Evolutionary conservation across 2,113 vertebrate genomes (phyloP), one percentile per base, ranked within the genome.

Genomic region (Ornithorhynchus anatinus): DNA sequence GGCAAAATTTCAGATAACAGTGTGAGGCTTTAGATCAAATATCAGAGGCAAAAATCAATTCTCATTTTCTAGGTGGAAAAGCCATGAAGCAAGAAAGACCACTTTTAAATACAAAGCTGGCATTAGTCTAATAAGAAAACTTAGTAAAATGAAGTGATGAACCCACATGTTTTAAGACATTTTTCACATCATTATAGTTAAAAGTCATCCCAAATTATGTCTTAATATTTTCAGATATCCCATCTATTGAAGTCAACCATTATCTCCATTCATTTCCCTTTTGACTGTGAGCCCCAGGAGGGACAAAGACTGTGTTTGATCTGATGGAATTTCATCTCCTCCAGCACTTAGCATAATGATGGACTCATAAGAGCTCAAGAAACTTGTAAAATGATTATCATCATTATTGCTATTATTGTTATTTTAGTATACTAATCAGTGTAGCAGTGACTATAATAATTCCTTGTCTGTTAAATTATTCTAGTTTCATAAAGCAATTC

Each of bases 61-160:
- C 11, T 59, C 20, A 52, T 66, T 69, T 59, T 38, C 75, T 72
- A 58, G 62, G 57, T 20, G 64, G 63, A 77, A 78, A 76, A 74
- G 8, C 2, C 48, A 59, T 36, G 54, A 7, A 32, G 20, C 37
- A 51, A 71, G 45, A 14, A 71, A 13, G 25, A 4, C 4, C 29
- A 66, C 25, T 11, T 43, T 66, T 57, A 85, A 72, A 72, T 79
- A 54, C 7, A 62, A n/a, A 66, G 13, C 19, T 44, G 66, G 32
- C 36, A 70, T 42, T 7, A 1, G 1, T 29, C 11, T 38, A 68
- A 37, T 31, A 42, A 63, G 31, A 80, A 66, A 25, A 1, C 0
- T 50, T 61, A 35, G 42, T 36, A 77, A 45, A 11, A 8, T 2
- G 15, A 6, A 51, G 8, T 56, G n/a, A 43, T 23, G 11, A 56